Base-by-base conservation (phyloP, 2,797 vertebrate genomes). In the Malurus splendens region DNA sequence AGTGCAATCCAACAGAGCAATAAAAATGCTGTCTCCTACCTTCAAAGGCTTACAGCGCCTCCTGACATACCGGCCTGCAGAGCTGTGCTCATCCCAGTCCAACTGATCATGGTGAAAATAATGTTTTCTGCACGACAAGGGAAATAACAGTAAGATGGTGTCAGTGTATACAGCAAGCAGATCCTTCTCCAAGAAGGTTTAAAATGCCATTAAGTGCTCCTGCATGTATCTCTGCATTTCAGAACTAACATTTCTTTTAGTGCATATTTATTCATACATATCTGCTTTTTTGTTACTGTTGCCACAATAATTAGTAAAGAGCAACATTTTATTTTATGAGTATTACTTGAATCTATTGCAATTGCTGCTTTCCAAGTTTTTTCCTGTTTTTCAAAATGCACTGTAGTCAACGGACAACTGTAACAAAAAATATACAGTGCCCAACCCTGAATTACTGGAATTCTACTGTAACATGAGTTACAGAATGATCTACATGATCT, bases 11-110 rank as follows among this genome's bases (percentile, higher is more conserved):
- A 54, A 27, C 3, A 12, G 15, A 44, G 10, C 4, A 61, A 19
- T 15, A 16, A 5, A 62, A 72, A 7, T 6, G 28, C 2, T 7
- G 20, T 57, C 15, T 68, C 94, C 95, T 95, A 99, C 99, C 98
- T 98, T 98, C 20, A 99, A 97, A 23, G 99, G 99, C 93, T 98
- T 99, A 93, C 98, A 99, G 88, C 98, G 98, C 87, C 98, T 98
- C 94, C 96, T 98, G 79, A 99, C 98, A 0, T 99, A 99, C 90
- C 99, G 97, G 33, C 98, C 99, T 20, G 98, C 94, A 66, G 98
- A 98, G 94, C 98, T 98, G 80, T 98, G 97, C 10, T 97, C 96
- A 78, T 99, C 98, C 99, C 99, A 99, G 96, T 99, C 98, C 94
- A 99, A 90, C 18, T 93, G 98, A 86, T 98, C 97, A 5, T 98